Evolutionary conservation across 2,797 vertebrate genomes (phyloP).

Genomic region (Moxostoma hubbsi): DNA sequence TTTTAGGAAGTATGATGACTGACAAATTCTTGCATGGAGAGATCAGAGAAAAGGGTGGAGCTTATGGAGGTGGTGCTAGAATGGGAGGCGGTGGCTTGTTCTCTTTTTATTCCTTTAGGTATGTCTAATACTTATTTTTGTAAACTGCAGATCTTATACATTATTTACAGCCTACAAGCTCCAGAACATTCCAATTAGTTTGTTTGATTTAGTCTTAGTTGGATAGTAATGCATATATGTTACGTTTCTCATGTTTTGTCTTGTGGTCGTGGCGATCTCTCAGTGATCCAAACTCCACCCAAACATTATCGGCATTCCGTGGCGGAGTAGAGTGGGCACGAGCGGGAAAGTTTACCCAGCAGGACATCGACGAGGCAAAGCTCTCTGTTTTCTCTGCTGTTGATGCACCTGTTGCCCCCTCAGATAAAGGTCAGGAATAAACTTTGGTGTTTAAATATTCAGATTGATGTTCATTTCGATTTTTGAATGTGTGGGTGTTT

Average conservation of each 20-base stretch:
- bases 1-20: conserved; percentile 89
- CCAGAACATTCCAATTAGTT: no score
- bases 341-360: conserved; percentile 83
- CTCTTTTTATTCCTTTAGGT: conserved; percentile 95
- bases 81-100: conserved; percentile 85
- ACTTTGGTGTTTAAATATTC: no score
- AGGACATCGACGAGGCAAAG: conserved; percentile 93
- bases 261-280: background rate
- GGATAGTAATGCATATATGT: background rate
- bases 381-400: conserved; percentile 90
- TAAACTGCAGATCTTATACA: no score
- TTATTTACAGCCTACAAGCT: no score
- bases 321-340: conserved; percentile 86
- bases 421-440: conserved; percentile 84
- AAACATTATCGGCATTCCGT: conserved; percentile 85
- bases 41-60: conserved; percentile 96
- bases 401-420: conserved; percentile 88
- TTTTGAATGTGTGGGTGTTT: no score
- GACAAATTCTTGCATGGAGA: conserved; percentile 92
- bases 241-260: background rate
- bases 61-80: conserved; percentile 91
- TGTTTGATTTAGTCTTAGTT: no score
- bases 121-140: background rate
- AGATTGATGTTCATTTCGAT: no score
- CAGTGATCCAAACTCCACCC: conserved; percentile 88